These are phyloP conservation scores for Naja naja DNA, from an alignment of 2,113 vertebrate species.

Conservation along the genomic window DNA sequence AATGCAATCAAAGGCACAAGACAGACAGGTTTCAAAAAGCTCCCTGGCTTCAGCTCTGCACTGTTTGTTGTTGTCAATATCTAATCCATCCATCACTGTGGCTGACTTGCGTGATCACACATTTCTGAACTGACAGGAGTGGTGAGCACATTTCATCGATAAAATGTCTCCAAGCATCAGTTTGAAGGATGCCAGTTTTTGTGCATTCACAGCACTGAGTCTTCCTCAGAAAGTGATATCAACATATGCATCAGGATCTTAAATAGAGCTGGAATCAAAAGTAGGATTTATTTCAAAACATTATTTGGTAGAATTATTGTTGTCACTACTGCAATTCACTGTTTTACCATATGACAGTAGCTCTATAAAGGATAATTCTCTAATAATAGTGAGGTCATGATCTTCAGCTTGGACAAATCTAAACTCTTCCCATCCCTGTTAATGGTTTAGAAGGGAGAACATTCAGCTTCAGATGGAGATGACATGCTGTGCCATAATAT, in stretches of 20 bases:
- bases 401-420: background rate
- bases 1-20: background rate
- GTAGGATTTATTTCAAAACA: background rate
- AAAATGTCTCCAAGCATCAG: background rate
- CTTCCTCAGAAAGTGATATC: background rate
- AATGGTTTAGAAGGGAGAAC: background rate
- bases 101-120: background rate
- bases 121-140: slow-evolving; percentile 2
- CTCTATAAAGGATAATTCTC: background rate
- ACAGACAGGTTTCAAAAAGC: background rate
- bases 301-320: background rate
- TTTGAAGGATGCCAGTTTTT: slow-evolving; percentile 14
- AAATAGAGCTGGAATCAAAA: background rate
- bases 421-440: background rate
- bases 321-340: background rate
- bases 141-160: background rate
- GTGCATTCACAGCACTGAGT: background rate
- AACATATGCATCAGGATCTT: background rate
- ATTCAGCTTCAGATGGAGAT: background rate
- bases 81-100: slow-evolving; percentile 3
- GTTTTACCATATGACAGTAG: background rate
- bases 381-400: background rate
- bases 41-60: background rate
- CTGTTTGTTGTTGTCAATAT: background rate
- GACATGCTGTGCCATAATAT: background rate